Percentiles rank a stretch among this genome's conserved stretches.
These are phyloP conservation scores for Lithophane ornitopus DNA, from an alignment of 2,888 invertebrate species.

Conservation along the genomic window DNA sequence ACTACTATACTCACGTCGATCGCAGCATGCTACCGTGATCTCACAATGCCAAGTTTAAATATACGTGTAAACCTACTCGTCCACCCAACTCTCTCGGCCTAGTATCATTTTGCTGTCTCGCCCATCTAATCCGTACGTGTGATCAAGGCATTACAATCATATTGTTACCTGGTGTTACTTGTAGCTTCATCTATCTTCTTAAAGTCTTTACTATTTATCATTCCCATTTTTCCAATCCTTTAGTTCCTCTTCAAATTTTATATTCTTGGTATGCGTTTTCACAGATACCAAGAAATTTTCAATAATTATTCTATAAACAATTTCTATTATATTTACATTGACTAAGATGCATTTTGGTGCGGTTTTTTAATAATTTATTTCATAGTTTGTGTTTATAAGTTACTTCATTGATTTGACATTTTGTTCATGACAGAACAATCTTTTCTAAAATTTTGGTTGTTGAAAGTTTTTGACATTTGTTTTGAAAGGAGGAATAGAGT, in stretches of 20 bases:
- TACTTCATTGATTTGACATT: slow-evolving; percentile 49
- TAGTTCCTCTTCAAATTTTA: slow-evolving; percentile 1
- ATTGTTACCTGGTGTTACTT: slow-evolving; percentile 80
- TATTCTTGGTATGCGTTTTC: slow-evolving; percentile 1
- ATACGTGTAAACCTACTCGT: too few relatives aligned
- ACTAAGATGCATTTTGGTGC: slow-evolving; percentile 54
- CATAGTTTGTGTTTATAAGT: slow-evolving; percentile 51
- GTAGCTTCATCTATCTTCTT: slow-evolving; percentile 80
- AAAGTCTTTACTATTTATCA: slow-evolving; percentile 73
- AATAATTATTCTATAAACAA: slow-evolving; percentile 11
- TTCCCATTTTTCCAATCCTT: slow-evolving; percentile 55
- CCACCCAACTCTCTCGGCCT: too few relatives aligned
- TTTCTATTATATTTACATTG: not conserved
- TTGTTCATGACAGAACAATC: slow-evolving; percentile 43
- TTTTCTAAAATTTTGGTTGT: slow-evolving; percentile 34
- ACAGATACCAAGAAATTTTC: slow-evolving; percentile 11
- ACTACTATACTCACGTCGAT: too few relatives aligned
- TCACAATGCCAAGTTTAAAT: too few relatives aligned
- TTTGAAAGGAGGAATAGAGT: slow-evolving; percentile 14
- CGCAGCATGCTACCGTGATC: too few relatives aligned
- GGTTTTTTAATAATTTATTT: slow-evolving; percentile 44
- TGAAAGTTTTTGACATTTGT: slow-evolving; percentile 2
- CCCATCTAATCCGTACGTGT: too few relatives aligned
- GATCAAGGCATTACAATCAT: not conserved
- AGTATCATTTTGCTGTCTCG: too few relatives aligned